Evolutionary conservation across 2,888 invertebrate species (phyloP), one percentile per base, ranked within the genome.

Genomic region (Anoncus sp.): DNA sequence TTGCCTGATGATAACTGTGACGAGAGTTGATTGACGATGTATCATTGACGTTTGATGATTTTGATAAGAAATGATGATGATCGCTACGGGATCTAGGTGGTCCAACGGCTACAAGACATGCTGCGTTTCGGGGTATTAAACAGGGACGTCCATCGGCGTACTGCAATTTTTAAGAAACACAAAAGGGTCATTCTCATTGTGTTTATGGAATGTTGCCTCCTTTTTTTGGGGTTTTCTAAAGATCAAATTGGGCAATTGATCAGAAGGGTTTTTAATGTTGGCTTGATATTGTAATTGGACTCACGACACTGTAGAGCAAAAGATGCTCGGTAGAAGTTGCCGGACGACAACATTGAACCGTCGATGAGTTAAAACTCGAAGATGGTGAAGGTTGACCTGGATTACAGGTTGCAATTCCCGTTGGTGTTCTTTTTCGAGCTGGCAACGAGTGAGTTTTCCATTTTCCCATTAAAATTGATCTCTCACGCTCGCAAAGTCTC

Each of bases 391-490:
- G 87, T 20, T 88, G 87, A 74, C 84, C 85, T 14, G 87, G 84
- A 71, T 86, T 87, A 71, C 77, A 85, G 22, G 84, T 81, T 73
- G 92, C 92, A 0, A 92, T 88, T 1, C 92, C 92, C 1, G 95
- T 94, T 0, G 93, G 93, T 70, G 95, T 95, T 91, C 96, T 96
- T 89, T 97, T 97, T 77, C 97, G 93, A 0, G 97, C 97, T 14
- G 97, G 97, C 81, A 97, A 92, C 88, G 97, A 97, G 89, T 97
- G 97, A 0, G 97, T 97, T 92, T 97, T 97, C 97, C 97, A 97
- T 90, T 97, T 96, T 22, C 96, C 95, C 92, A 97, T 96, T 53
- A 96, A 92, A 12, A 98, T 93, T 87, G 97, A 97, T 69, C 96
- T 94, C 90, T 98, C 98, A 3, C 96, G 93, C 69, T 97, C 92